phyloP scores from a whole-genome alignment of 2,888 invertebrate genomes.

The Amphipoea oculea region DNA sequence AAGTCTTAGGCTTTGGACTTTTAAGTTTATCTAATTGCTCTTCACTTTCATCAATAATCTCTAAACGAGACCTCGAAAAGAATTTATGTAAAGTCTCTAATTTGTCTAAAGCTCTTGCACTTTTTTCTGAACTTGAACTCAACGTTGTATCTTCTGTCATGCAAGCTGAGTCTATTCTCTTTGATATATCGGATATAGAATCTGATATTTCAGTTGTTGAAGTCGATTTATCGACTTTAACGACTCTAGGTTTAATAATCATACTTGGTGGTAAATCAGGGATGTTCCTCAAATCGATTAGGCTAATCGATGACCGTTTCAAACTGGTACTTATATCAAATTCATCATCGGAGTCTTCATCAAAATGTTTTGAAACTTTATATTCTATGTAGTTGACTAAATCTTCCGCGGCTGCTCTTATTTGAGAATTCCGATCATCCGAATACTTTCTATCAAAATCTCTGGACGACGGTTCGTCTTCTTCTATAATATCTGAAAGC shows the following conservation, averaged over 20 bases:
- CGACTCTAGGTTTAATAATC: constrained; percentile 84
- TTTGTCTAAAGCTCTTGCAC: constrained; percentile 84
- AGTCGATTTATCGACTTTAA: constrained; percentile 84
- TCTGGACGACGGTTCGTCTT: constrained; percentile 85
- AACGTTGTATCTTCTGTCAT: constrained; percentile 86
- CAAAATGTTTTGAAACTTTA: constrained; percentile 77
- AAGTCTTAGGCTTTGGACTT: constrained; percentile 56
- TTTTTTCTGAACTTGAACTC: constrained; percentile 78
- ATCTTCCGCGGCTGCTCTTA: constrained; percentile 80
- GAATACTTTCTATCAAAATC: constrained; percentile 73
- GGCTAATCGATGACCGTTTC: constrained; percentile 83
- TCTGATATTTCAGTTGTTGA: constrained; percentile 86
- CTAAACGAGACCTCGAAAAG: constrained; percentile 85
- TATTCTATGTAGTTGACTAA: constrained; percentile 81
- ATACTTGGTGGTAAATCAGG: constrained; percentile 86
- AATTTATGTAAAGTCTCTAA: constrained; percentile 85
- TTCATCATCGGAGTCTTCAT: constrained; percentile 81
- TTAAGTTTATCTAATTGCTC: constrained; percentile 77
- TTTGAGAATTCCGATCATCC: constrained; percentile 75
- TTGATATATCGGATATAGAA: constrained; percentile 81
- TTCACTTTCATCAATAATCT: constrained; percentile 88
- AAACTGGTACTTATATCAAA: constrained; percentile 81
- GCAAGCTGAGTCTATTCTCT: constrained; percentile 81
- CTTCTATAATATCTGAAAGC: constrained; percentile 86
- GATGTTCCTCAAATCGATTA: constrained; percentile 85